A percentile compares a stretch with the other conserved stretches of the same genome.
These are phyloP conservation scores for Oncorhynchus gorbuscha DNA, from an alignment of 2,113 vertebrate species.

Conservation along the genomic window DNA sequence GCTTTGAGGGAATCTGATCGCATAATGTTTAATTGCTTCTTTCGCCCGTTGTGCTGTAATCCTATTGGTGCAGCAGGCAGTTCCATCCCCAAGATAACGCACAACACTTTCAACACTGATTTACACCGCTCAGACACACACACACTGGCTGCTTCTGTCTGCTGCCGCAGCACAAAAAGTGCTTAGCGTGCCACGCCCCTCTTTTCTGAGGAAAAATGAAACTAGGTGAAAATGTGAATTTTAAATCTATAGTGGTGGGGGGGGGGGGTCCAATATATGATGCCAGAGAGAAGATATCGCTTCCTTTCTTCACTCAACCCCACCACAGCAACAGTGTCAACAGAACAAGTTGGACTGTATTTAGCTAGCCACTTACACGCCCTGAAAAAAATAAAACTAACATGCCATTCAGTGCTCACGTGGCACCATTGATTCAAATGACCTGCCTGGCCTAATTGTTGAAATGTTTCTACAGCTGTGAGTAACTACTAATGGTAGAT, in stretches of 20 bases:
- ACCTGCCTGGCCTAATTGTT: background rate
- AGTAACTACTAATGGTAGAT: background rate
- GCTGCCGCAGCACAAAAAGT: constrained; percentile 20
- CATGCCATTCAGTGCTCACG: background rate
- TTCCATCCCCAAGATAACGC: constrained; percentile 7
- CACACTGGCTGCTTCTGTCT: background rate
- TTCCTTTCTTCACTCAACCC: background rate
- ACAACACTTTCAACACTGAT: constrained; percentile 5
- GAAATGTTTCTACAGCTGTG: background rate
- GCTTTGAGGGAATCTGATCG: constrained; percentile 29
- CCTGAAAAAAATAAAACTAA: background rate
- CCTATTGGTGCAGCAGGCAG: constrained; percentile 32
- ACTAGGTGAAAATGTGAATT: constrained; percentile 18
- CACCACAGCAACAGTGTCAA: background rate
- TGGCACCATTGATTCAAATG: background rate
- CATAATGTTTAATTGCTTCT: constrained; percentile 46
- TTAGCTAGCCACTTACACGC: background rate
- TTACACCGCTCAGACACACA: background rate
- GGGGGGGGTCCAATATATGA: background rate
- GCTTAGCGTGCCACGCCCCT: background rate
- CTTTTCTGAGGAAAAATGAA: background rate
- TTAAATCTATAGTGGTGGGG: background rate
- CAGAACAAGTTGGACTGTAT: background rate
- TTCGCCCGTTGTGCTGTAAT: constrained; percentile 42
- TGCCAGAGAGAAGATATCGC: background rate